phyloP scores from a whole-genome alignment of 1,140 invertebrate genomes.

The Xylocopa sonorina region DNA sequence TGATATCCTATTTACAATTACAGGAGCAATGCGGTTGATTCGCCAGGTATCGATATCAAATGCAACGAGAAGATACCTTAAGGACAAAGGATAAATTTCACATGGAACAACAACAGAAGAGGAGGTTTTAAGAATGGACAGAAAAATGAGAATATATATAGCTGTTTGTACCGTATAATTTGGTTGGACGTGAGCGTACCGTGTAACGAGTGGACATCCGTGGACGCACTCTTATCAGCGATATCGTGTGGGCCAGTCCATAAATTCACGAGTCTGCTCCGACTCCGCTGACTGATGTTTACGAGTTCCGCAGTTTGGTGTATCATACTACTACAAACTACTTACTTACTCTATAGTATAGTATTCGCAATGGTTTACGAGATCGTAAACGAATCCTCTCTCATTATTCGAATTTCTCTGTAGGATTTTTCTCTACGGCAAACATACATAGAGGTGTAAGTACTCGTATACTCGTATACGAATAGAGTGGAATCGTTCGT shows the following conservation, averaged over 20 bases:
- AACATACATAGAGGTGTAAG: too few species aligned
- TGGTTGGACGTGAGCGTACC: not conserved
- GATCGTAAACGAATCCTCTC: slow-evolving; percentile 57
- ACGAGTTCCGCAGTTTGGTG: slow-evolving; percentile 51
- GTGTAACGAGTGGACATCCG: slow-evolving; percentile 18
- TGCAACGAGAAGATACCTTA: not conserved
- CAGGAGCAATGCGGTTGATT: not conserved
- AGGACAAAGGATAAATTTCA: not conserved
- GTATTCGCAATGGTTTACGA: slow-evolving; percentile 52
- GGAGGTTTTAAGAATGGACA: too few species aligned
- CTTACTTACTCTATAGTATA: too few species aligned
- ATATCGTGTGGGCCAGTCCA: slow-evolving; percentile 38
- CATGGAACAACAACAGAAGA: too few species aligned
- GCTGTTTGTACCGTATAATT: not conserved
- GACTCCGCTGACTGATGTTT: slow-evolving; percentile 46
- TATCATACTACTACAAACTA: too few species aligned
- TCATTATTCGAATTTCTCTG: slow-evolving; percentile 40
- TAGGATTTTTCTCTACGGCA: slow-evolving; percentile 7
- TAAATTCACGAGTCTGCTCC: slow-evolving; percentile 53
- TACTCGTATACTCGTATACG: not conserved
- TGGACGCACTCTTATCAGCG: slow-evolving; percentile 47
- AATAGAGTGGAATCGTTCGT: not conserved
- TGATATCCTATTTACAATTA: not conserved
- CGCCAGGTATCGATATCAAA: not conserved
- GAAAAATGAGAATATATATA: too few species aligned